A percentile compares a stretch with the other conserved stretches of the same genome.
phyloP scores from a whole-genome alignment of 2,113 vertebrate species.

The Arenaria interpres region DNA sequence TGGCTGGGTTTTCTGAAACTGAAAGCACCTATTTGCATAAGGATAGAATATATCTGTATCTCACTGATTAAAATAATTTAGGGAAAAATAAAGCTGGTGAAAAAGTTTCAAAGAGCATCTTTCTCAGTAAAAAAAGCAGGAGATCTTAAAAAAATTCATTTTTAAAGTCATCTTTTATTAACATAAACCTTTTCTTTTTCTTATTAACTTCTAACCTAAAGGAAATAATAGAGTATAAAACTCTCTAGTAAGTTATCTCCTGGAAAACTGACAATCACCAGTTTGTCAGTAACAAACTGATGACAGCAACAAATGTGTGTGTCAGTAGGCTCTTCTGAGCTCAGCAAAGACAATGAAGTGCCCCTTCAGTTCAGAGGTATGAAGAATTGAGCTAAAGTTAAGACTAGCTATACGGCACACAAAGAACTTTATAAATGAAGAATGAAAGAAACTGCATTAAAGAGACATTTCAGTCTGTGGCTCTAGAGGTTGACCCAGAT shows the following conservation, averaged over 20 bases:
- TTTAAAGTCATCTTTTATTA: neutral
- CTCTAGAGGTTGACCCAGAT: neutral
- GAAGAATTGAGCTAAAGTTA: neutral
- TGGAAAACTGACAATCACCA: neutral
- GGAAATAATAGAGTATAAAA: neutral
- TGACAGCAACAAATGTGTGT: neutral
- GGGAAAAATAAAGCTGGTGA: neutral
- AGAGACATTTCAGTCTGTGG: neutral
- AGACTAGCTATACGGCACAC: neutral
- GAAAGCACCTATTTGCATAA: neutral
- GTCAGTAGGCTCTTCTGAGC: neutral
- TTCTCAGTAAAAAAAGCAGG: neutral
- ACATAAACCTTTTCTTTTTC: neutral
- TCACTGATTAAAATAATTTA: neutral
- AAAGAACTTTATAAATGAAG: neutral
- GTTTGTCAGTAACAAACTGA: neutral
- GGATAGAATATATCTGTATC: neutral
- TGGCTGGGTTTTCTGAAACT: neutral
- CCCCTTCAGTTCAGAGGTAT: neutral
- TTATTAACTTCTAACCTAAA: neutral
- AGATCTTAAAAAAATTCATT: neutral
- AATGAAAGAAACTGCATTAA: neutral
- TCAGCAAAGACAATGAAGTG: neutral
- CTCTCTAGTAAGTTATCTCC: neutral
- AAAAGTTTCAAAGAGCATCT: neutral